Evolutionary conservation across 2,113 vertebrate species (phyloP).

Genomic region (Nesogale talazaci): DNA sequence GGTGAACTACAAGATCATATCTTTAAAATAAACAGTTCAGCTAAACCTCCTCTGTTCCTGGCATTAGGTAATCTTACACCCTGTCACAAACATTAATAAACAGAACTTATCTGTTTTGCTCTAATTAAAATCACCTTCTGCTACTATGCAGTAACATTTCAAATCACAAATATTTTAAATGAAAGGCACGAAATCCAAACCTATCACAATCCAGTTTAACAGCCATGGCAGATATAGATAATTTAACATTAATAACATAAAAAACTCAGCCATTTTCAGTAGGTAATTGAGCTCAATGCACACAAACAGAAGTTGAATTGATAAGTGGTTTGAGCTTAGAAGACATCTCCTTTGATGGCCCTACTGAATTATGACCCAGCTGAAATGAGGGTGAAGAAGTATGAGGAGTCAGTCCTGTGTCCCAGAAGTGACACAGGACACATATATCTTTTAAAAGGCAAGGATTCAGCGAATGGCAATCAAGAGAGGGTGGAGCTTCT

Average conservation of each 20-base stretch:
- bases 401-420: background rate
- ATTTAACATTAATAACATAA: conserved; percentile 65
- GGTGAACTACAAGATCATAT: conserved; percentile 38
- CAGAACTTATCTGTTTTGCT: background rate
- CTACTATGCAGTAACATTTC: background rate
- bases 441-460: background rate
- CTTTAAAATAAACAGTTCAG: conserved; percentile 50
- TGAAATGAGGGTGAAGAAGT: background rate
- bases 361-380: background rate
- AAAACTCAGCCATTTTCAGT: conserved; percentile 16
- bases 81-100: conserved; percentile 31
- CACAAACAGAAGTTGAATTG: conserved; percentile 59
- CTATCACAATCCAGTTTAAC: conserved; percentile 30
- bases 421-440: background rate
- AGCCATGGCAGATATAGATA: conserved; percentile 43
- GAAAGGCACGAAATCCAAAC: background rate
- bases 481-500: background rate
- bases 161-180: conserved; percentile 5
- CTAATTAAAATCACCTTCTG: conserved; percentile 28
- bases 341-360: background rate
- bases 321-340: conserved; percentile 49
- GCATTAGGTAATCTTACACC: background rate
- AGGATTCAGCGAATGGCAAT: background rate
- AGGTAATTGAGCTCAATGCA: conserved; percentile 49
- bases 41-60: background rate